These are phyloP conservation scores for Vulpes vulpes DNA, from an alignment of 2,113 vertebrate genomes.

Conservation along the genomic window DNA sequence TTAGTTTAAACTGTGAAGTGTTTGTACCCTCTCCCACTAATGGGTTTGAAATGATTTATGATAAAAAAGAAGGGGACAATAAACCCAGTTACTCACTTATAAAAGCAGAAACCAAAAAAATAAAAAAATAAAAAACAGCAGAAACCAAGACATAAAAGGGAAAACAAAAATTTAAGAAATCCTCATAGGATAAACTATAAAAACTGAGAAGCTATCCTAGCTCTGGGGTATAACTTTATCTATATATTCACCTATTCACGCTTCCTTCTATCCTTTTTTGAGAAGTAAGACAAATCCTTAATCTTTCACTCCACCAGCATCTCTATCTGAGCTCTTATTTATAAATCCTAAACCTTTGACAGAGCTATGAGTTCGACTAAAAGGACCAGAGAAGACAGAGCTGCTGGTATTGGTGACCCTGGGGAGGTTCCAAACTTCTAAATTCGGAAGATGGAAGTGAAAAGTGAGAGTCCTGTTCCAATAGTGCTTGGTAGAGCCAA, in stretches of 20 bases:
- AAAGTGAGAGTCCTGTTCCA: neutral
- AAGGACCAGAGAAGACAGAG: neutral
- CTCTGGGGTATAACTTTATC: neutral
- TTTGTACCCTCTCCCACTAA: neutral
- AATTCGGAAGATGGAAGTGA: neutral
- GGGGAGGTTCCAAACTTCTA: neutral
- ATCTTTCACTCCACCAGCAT: neutral
- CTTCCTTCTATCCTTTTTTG: neutral
- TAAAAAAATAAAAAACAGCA: neutral
- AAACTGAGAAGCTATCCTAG: neutral
- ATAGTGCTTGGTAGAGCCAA: neutral
- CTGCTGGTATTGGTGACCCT: neutral
- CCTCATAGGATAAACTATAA: neutral
- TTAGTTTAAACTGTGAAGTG: neutral
- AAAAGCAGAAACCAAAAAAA: conserved; percentile 20
- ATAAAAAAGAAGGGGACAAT: neutral
- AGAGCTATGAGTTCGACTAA: neutral
- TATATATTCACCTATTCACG: neutral
- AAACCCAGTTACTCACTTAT: neutral
- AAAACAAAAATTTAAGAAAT: neutral
- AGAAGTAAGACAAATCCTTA: neutral
- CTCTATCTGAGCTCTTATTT: neutral
- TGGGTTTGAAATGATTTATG: conserved; percentile 22
- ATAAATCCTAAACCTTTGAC: neutral
- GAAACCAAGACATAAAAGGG: neutral